Base-by-base conservation (phyloP, 2,113 vertebrate species). In the Alosa alosa region DNA sequence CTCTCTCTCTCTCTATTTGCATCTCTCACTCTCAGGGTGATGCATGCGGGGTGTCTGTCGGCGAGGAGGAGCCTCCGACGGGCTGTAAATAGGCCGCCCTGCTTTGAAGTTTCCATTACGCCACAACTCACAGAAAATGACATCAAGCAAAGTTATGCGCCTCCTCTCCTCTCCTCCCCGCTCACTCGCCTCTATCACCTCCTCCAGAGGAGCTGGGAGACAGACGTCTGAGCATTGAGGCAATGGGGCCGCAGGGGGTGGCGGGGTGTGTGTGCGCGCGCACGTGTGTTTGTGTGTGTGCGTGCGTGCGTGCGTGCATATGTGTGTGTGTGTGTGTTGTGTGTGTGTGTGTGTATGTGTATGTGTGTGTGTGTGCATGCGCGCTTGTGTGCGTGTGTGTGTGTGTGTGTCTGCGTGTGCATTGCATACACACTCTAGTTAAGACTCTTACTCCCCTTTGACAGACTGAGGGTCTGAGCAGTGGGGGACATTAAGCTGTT, bases 81-180 rank as follows among this genome's bases (percentile, higher is more conserved):
- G 64, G 60, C 20, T 25, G 20, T 18, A 72, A 72, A 31, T 31
- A 31, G 64, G 64, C n/a, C 25, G n/a, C 1, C 8, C 60, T 22
- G n/a, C 64, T 72, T 72, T 72, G 64, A 72, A 72, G 64, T 72
- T 72, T 72, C 64, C 64, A 72, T 72, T 72, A 72, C 31, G 64
- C 64, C 64, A 72, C 25, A 36, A 72, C 64, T 72, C 64, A 72
- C 64, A 9, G 64, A 72, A 72, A 72, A 72, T 72, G 31, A 36
- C 64, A 72, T 72, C 22, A 72, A 72, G 36, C 64, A 72, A 72
- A 36, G 60, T 68, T 22, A 25, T 68, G 60, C n/a, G 11, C 60
- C n/a, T 68, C 22, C 5, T 4, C 45, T 64, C 20, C 60, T 64
- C 60, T 64, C n/a, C 60, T 25, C 60, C n/a, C 60, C n/a, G 25